Conservation (phyloP, 2,113 vertebrate genomes). For the Brachyhypopomus gauderio region DNA sequence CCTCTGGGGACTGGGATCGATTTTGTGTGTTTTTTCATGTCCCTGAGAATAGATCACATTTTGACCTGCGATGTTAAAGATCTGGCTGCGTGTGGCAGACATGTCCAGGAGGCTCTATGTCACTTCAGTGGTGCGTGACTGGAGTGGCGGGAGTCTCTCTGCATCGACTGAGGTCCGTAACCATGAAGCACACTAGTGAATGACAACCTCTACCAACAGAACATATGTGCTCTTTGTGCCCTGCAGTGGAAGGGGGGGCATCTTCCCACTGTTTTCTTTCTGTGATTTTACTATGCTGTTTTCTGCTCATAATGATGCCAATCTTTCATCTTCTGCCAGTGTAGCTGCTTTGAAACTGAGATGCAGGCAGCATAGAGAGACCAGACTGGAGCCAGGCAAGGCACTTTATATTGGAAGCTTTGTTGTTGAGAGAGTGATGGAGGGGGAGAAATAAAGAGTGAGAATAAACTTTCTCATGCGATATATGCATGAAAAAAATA, state of each 20-base stretch:
- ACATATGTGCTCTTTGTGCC: not conserved
- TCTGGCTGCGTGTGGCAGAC: not conserved
- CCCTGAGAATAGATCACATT: constrained; percentile 17
- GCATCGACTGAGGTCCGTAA: not conserved
- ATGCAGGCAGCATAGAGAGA: not conserved
- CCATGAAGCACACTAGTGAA: too few species aligned
- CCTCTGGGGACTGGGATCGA: constrained; percentile 29
- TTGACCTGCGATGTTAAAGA: constrained; percentile 12
- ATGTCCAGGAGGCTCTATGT: constrained; percentile 27
- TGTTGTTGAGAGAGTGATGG: not conserved
- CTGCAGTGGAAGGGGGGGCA: not conserved
- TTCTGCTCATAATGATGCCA: constrained; percentile 38
- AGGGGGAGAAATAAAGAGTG: not conserved
- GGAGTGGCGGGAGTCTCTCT: not conserved
- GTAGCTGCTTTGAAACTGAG: constrained; percentile 34
- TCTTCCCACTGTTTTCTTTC: constrained; percentile 10
- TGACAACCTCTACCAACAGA: too few species aligned
- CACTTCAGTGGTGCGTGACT: constrained; percentile 5
- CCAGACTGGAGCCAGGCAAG: not conserved
- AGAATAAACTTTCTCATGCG: not conserved
- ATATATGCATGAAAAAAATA: not conserved
- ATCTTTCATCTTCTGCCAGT: constrained; percentile 38
- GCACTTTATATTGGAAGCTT: not conserved
- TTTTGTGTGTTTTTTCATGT: constrained; percentile 29
- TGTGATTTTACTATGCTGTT: constrained; percentile 25